Evolutionary conservation across 2,797 vertebrate species (phyloP).

Genomic region (Sibirionetta formosa): DNA sequence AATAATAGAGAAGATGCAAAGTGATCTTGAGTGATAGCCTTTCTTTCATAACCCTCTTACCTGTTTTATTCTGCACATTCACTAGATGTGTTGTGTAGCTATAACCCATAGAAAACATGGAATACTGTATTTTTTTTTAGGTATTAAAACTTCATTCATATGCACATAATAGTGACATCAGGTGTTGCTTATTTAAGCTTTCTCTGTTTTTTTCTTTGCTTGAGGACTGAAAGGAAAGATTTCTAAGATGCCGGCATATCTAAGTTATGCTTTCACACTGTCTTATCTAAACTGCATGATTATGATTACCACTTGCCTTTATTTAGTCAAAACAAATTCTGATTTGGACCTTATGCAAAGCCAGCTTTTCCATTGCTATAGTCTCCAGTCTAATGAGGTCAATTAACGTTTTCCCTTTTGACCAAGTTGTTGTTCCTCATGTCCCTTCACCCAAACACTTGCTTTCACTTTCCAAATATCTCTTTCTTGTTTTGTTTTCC

Average conservation of each 20-base stretch:
- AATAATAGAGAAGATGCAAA: background rate
- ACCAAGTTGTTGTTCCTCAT: background rate
- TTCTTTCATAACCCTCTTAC: background rate
- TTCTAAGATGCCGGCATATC: background rate
- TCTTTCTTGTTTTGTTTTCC: background rate
- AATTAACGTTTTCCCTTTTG: background rate
- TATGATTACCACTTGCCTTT: background rate
- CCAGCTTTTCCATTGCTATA: background rate
- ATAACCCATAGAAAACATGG: background rate
- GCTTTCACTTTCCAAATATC: background rate
- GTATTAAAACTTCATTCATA: background rate
- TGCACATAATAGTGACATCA: background rate
- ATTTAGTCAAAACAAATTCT: background rate
- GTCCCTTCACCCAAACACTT: background rate
- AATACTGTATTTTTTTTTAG: background rate
- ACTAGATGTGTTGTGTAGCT: background rate
- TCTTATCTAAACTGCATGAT: background rate
- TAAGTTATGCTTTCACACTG: background rate
- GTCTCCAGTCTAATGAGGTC: background rate
- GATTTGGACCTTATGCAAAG: background rate
- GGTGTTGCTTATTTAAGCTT: background rate
- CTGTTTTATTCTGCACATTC: background rate
- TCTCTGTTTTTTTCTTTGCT: background rate
- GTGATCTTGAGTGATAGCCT: background rate
- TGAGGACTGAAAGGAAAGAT: background rate